A percentile compares a stretch with the other conserved stretches of the same genome.
Evolutionary conservation across 2,888 invertebrate species (phyloP).

Genomic region (Salpingus planirostris): DNA sequence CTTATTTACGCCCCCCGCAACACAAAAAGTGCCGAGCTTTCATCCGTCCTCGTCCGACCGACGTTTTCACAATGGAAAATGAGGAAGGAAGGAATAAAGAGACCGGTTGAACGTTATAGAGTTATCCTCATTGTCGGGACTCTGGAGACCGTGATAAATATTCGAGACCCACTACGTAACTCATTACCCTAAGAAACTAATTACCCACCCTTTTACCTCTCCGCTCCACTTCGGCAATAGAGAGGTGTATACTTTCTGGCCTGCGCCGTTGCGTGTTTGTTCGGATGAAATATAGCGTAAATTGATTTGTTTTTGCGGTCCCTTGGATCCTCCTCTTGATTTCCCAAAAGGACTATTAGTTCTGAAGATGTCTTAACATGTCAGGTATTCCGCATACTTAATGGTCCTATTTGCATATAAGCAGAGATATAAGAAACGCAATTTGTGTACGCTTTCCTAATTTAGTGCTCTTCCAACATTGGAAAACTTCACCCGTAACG

Average conservation of each 20-base stretch:
- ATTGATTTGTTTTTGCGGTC: slow-evolving; percentile 20
- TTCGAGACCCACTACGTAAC: slow-evolving; percentile 34
- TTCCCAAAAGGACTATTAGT: slow-evolving; percentile 20
- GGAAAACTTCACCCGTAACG: too few species aligned
- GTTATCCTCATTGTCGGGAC: slow-evolving; percentile 34
- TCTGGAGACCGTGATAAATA: slow-evolving; percentile 35
- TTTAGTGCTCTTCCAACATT: too few species aligned
- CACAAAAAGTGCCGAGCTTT: too few species aligned
- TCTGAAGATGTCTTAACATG: slow-evolving; percentile 17
- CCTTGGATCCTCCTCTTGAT: slow-evolving; percentile 19
- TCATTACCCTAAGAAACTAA: slow-evolving; percentile 35
- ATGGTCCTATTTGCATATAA: slow-evolving; percentile 1
- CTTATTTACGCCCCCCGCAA: too few species aligned
- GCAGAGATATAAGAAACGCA: too few species aligned
- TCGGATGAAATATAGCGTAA: slow-evolving; percentile 16
- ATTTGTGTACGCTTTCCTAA: too few species aligned
- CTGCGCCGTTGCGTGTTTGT: slow-evolving; percentile 12
- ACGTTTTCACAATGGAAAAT: too few species aligned
- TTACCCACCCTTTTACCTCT: slow-evolving; percentile 26
- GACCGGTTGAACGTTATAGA: too few species aligned
- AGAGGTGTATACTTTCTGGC: slow-evolving; percentile 4
- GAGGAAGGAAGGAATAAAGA: too few species aligned
- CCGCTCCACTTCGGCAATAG: slow-evolving; percentile 12
- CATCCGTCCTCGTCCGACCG: too few species aligned
- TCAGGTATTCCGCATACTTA: slow-evolving; percentile 8